Evolutionary conservation across 2,797 vertebrate genomes (phyloP), one percentile per base, ranked within the genome.

Genomic region (Xerus rutilus): DNA sequence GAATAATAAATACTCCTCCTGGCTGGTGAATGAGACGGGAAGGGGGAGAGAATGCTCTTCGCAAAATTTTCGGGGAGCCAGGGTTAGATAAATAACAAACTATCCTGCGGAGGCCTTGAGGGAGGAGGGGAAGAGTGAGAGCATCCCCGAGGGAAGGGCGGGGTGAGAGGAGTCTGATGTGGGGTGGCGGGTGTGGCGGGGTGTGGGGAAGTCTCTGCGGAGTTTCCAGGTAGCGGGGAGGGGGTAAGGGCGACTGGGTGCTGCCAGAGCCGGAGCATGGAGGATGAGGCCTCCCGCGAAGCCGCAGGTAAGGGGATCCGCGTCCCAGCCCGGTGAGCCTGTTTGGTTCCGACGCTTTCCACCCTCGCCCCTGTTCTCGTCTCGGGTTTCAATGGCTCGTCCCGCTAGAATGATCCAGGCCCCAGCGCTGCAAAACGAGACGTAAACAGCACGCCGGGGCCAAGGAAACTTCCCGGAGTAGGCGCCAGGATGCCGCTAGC

Each of bases 261-360:
- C 9, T 20, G 11, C 0, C 28, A 0, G 39, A 74, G 20, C 25
- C 0, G 1, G 4, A 88, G 74, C 52, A 95, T 96, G 96, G 90
- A 95, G 72, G 39, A 57, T 0, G 43, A 45, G 43, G 93, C 43
- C 0, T 11, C 23, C n/a, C 0, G 72, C 15, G 0, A 64, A 70
- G 85, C 74, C 18, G 13, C 96, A 97, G 97, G 97, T 97, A 89
- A 95, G 89, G 12, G 39, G 74, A 25, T 12, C 35, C 0, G 20
- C 4, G 57, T 21, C 23, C 0, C 2, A 3, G 7, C 54, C 7
- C 0, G 6, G 14, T 21, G 18, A 35, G 15, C 47, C 35, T 3
- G 8, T 73, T 20, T 5, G 5, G 54, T 57, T 6, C 18, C 54
- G 6, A 39, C 39, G 54, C 18, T 20, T 7, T 57, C 18, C 0